Evolutionary conservation across 2,797 vertebrate species (phyloP), one percentile per base, ranked within the genome.

Genomic region (Takifugu rubripes): DNA sequence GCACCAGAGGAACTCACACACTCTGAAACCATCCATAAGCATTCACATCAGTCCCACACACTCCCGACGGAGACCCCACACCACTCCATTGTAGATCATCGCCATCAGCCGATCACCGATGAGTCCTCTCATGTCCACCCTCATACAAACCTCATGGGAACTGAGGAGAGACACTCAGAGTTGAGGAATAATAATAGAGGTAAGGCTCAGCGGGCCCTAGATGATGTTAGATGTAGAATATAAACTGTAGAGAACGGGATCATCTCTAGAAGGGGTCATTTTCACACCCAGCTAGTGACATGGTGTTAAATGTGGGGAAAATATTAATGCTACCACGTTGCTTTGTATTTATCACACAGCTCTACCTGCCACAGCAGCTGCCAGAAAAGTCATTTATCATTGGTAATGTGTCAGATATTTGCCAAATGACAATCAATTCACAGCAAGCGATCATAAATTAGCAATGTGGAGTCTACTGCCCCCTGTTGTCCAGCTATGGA

Each of bases 141-240:
- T 45, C 61, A 46, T 12, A 65, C 40, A 33, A 70, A 53, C 46
- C 53, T 9, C 6, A 47, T 57, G 2, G 42, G 74, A 63, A 63
- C 51, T 36, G 66, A 62, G 42, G 59, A 54, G 21, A 71, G 68
- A 42, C 67, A 56, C 40, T 73, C 64, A 52, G 69, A 74, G 65
- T 17, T 52, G 2, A 54, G 21, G 44, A 68, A 55, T 7, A 68
- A 60, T 17, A 67, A 78, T 47, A 57, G 59, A 81, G 87, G 84
- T 84, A 81, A 84, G 78, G 25, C 66, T 55, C 52, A 50, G 57
- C 60, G 58, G 67, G 66, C 42, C 55, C 16, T 40, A 81, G 64
- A 70, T 51, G 66, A 62, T 50, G 63, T 59, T 69, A 71, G 72
- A 72, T 56, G 31, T 36, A 67, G 50, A 67, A 55, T 75, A 52